Percentiles rank a stretch among this genome's conserved stretches.
phyloP scores from a whole-genome alignment of 2,888 invertebrate genomes.

The Geotrupes spiniger region DNA sequence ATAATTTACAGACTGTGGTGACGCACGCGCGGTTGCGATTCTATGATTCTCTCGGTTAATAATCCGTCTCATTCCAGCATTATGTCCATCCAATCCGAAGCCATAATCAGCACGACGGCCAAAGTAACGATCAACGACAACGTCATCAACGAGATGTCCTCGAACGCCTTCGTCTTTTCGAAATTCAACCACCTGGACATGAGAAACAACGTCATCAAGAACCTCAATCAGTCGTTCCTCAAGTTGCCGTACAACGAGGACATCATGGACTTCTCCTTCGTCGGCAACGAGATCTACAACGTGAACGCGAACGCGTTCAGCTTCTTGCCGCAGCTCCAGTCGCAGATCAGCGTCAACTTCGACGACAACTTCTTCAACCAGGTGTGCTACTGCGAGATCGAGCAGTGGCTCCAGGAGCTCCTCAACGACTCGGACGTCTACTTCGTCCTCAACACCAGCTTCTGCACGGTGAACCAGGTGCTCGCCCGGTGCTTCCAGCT shows the following conservation, averaged over 20 bases:
- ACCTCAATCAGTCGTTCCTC: slow-evolving; percentile 52
- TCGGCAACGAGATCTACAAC: slow-evolving; percentile 57
- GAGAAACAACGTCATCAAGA: slow-evolving; percentile 63
- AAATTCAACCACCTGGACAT: slow-evolving; percentile 65
- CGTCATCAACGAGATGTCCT: slow-evolving; percentile 58
- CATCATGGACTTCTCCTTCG: slow-evolving; percentile 51
- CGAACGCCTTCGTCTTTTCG: slow-evolving; percentile 61
- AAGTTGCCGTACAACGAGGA: slow-evolving; percentile 38
- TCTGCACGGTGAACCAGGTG: slow-evolving; percentile 59
- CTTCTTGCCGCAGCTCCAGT: slow-evolving; percentile 57
- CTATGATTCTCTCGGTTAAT: too few relatives aligned
- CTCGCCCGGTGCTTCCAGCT: slow-evolving; percentile 65
- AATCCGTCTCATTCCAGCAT: slow-evolving; percentile 57
- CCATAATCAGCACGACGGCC: slow-evolving; percentile 62
- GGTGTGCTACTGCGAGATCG: slow-evolving; percentile 62
- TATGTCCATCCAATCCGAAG: slow-evolving; percentile 59
- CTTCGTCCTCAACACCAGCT: slow-evolving; percentile 56
- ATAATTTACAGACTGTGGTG: too few relatives aligned
- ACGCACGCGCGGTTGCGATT: too few relatives aligned
- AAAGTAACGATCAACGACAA: slow-evolving; percentile 60
- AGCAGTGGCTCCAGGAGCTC: slow-evolving; percentile 56
- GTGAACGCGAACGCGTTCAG: slow-evolving; percentile 54
- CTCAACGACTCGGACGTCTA: slow-evolving; percentile 51
- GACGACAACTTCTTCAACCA: slow-evolving; percentile 63
- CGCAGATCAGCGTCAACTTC: slow-evolving; percentile 52